Base-by-base conservation (phyloP, 1,140 invertebrate genomes). In the Nasonia vitripennis region DNA sequence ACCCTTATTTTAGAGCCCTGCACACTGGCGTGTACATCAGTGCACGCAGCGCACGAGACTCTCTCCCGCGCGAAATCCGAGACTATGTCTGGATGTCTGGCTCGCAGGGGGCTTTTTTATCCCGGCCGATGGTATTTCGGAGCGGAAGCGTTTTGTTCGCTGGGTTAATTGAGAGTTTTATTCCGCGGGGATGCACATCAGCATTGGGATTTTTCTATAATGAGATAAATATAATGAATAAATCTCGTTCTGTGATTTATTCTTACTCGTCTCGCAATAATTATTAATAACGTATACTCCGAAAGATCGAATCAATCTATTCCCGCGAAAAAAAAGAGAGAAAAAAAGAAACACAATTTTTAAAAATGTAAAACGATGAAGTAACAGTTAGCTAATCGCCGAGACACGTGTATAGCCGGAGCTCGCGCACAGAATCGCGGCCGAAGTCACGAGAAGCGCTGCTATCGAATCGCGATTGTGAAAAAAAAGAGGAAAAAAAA, bases 1-100 rank as follows among this genome's bases (percentile, higher is more conserved):
- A 81, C 68, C 79, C 45, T 73, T 73, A 73, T 78, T 78, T 78
- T 51, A 51, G 17, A 55, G n/a, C 77, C 73, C 14, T 75, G 34
- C 34, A 6, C 34, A 37, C 9, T 27, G 17, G 23, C 17, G 1
- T 73, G 27, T 77, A 27, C 74, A n/a, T 34, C 10, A 55, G 71
- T 73, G 14, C 71, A 14, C 17, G 14, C 12, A 68, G 6, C 14
- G 34, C n/a, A 45, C 20, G 37, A 48, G 74, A 27, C 41, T 17
- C 51, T 55, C 12, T 17, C 17, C 48, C 14, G 48, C 48, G 14
- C 48, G 11, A 62, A 62, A 20, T 62, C 20, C 55, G 20, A 20
- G 55, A 62, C 55, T n/a, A 20, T 62, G 55, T 62, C 55, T 62
- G 17, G 55, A 62, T n/a, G 55, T n/a, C 55, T 62, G 55, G 12